Evolutionary conservation across 1,140 invertebrate species (phyloP).

Genomic region (Zaprionus nigranus): DNA sequence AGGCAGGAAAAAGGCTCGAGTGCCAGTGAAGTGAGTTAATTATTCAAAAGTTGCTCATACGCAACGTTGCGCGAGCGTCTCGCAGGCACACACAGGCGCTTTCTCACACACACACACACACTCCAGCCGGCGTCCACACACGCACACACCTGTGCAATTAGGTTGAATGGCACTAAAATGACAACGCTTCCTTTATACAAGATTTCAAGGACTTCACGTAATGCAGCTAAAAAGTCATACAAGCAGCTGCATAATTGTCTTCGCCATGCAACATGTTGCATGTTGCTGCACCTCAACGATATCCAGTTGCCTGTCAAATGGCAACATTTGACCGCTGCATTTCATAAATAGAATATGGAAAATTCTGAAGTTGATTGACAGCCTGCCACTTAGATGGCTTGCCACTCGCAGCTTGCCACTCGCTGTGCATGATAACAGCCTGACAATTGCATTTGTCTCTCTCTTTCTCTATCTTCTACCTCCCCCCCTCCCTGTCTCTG

Average conservation of each 20-base stretch:
- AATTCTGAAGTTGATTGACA: slow-evolving; percentile 36
- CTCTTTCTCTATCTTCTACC: neutral
- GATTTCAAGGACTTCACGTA: slow-evolving; percentile 16
- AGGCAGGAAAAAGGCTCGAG: slow-evolving; percentile 9
- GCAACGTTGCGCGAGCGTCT: slow-evolving; percentile 32
- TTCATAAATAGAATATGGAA: slow-evolving; percentile 22
- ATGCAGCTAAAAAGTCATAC: slow-evolving; percentile 16
- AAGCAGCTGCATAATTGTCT: slow-evolving; percentile 32
- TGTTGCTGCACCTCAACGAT: neutral
- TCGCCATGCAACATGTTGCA: slow-evolving; percentile 42
- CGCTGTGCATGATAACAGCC: slow-evolving; percentile 27
- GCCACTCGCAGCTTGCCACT: neutral
- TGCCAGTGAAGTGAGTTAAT: slow-evolving; percentile 56
- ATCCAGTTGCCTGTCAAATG: neutral
- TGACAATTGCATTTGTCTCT: slow-evolving; percentile 25
- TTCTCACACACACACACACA: neutral
- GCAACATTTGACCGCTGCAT: neutral
- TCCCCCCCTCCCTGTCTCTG: neutral
- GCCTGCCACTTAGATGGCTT: slow-evolving; percentile 24
- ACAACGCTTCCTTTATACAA: slow-evolving; percentile 21
- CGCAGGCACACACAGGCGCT: neutral
- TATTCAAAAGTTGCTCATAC: slow-evolving; percentile 62
- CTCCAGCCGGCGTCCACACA: neutral
- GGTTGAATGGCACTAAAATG: slow-evolving; percentile 35
- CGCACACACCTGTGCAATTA: slow-evolving; percentile 23